phyloP scores from a whole-genome alignment of 2,113 vertebrate genomes.

The Cyanoderma ruficeps region DNA sequence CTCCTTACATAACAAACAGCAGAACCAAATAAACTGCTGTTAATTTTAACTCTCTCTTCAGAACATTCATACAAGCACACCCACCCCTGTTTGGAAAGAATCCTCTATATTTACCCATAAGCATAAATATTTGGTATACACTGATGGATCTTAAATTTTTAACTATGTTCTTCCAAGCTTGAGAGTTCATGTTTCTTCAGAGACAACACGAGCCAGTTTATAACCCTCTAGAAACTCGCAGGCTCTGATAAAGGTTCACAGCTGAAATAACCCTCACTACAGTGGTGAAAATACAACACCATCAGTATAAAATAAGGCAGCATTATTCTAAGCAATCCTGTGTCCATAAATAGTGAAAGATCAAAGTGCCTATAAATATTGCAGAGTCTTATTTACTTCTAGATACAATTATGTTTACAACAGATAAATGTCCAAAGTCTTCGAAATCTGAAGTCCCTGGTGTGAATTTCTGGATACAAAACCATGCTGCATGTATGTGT shows the following conservation, averaged over 20 bases:
- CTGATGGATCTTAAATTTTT: constrained; percentile 54
- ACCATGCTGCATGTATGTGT: not conserved
- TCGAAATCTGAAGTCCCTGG: constrained; percentile 40
- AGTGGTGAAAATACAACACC: constrained; percentile 45
- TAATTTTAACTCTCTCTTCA: constrained; percentile 34
- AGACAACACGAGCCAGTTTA: not conserved
- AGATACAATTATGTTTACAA: constrained; percentile 62
- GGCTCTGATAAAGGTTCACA: constrained; percentile 52
- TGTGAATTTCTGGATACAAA: constrained; percentile 45
- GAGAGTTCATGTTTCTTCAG: constrained; percentile 27
- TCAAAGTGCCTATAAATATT: constrained; percentile 63
- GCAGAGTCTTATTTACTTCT: constrained; percentile 60
- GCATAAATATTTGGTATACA: constrained; percentile 39
- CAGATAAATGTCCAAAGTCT: constrained; percentile 49
- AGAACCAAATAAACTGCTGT: constrained; percentile 8
- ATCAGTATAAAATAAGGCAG: constrained; percentile 61
- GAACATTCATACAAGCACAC: not conserved
- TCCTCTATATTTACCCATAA: constrained; percentile 34
- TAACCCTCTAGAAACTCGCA: constrained; percentile 44
- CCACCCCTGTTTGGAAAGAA: not conserved
- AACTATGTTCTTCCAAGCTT: not conserved
- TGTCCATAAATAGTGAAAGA: constrained; percentile 50
- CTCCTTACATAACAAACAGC: not conserved
- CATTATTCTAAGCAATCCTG: constrained; percentile 61
- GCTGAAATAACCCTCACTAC: constrained; percentile 45